phyloP scores from a whole-genome alignment of 1,140 invertebrate species.

The Arion vulgaris region DNA sequence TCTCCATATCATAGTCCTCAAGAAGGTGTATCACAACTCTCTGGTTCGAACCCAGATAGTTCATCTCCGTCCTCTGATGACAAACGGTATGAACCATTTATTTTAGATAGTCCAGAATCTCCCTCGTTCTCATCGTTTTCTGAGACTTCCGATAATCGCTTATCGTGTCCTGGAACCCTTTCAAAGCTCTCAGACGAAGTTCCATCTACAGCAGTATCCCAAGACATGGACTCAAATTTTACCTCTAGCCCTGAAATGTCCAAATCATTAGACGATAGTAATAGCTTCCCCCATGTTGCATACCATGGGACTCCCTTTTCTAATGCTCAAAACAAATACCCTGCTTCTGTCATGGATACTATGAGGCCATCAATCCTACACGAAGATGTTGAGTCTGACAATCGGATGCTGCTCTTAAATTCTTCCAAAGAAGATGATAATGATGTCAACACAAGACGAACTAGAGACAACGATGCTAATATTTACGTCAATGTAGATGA shows the following conservation, averaged over 20 bases:
- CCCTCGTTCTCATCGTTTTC: constrained; percentile 32
- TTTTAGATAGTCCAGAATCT: constrained; percentile 25
- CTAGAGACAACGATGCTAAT: constrained; percentile 51
- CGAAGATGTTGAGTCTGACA: background rate
- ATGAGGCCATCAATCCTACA: background rate
- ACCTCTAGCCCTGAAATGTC: background rate
- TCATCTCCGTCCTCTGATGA: constrained; percentile 6
- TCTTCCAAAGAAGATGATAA: constrained; percentile 22
- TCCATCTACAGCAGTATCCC: background rate
- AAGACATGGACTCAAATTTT: background rate
- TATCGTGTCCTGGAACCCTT: background rate
- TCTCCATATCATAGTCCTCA: background rate
- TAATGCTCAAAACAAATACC: background rate
- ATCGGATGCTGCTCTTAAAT: background rate
- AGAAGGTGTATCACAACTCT: background rate
- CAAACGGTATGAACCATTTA: constrained; percentile 14
- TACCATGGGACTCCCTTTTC: background rate
- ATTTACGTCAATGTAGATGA: constrained; percentile 55
- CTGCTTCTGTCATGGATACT: background rate
- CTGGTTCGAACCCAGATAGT: background rate
- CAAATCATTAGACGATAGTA: background rate
- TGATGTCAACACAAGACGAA: constrained; percentile 36
- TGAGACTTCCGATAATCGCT: constrained; percentile 8
- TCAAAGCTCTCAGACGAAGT: constrained; percentile 32
- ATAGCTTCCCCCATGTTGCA: background rate